Evolutionary conservation across 2,888 invertebrate species (phyloP).

Genomic region (Blera fallax): DNA sequence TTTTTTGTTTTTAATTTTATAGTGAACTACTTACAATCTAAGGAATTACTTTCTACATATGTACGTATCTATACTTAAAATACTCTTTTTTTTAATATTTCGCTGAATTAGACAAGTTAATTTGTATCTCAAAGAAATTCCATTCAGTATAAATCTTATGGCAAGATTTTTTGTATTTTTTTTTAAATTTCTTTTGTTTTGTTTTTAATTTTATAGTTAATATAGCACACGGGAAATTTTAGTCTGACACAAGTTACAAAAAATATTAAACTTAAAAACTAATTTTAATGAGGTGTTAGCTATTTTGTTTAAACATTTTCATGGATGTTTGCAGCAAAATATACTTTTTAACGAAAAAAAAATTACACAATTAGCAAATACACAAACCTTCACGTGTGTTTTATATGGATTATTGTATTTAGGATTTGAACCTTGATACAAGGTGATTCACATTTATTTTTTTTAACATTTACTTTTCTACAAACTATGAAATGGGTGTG

Average conservation of each 20-base stretch:
- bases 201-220: slow-evolving; percentile 49
- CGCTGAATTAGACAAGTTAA: slow-evolving; percentile 18
- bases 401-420: slow-evolving; percentile 63
- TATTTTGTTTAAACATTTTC: slow-evolving; percentile 28
- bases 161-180: slow-evolving; percentile 74
- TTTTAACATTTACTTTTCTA: slow-evolving; percentile 34
- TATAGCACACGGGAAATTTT: slow-evolving; percentile 70
- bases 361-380: slow-evolving; percentile 56
- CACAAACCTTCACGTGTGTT: slow-evolving; percentile 70
- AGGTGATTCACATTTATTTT: slow-evolving; percentile 77
- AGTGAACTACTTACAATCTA: slow-evolving; percentile 61
- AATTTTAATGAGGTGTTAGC: slow-evolving; percentile 75
- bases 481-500: slow-evolving; percentile 44
- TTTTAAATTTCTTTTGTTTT: slow-evolving; percentile 16
- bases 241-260: slow-evolving; percentile 39
- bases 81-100: neutral
- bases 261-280: slow-evolving; percentile 62
- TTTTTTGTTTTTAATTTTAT: slow-evolving; percentile 30
- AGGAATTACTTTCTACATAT: slow-evolving; percentile 14
- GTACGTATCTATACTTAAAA: neutral
- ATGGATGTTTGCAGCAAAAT: slow-evolving; percentile 26
- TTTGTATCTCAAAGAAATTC: slow-evolving; percentile 35
- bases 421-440: slow-evolving; percentile 81
- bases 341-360: neutral
- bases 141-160: slow-evolving; percentile 75